A percentile compares a stretch with the other conserved stretches of the same genome.
Evolutionary conservation across 2,113 vertebrate species (phyloP).

Genomic region (Oxyura jamaicensis): DNA sequence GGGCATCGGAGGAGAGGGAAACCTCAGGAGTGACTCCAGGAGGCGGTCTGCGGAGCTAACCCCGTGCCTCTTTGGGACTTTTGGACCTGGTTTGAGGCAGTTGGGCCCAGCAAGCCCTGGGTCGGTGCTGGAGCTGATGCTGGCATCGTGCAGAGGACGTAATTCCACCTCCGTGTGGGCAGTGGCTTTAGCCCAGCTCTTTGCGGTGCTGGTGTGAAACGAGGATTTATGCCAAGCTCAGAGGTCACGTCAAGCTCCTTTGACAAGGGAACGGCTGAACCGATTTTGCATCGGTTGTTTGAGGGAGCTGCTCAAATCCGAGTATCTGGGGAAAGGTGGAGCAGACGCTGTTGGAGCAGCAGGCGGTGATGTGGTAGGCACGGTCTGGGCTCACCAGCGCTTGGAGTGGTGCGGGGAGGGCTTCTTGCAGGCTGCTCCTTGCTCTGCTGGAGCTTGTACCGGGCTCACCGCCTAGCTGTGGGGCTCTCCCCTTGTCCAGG

Average conservation of each 20-base stretch:
- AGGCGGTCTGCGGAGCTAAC: background rate
- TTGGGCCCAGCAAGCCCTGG: background rate
- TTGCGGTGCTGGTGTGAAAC: background rate
- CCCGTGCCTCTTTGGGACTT: background rate
- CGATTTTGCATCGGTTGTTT: background rate
- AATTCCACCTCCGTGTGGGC: fast-evolving
- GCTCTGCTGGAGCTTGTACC: background rate
- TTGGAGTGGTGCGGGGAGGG: background rate
- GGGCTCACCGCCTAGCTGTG: background rate
- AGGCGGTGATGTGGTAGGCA: background rate
- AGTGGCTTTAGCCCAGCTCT: background rate
- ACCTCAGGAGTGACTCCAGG: background rate
- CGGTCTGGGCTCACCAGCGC: background rate
- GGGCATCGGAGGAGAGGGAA: background rate
- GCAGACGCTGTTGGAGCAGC: background rate
- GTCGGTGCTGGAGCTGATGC: background rate
- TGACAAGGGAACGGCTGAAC: background rate
- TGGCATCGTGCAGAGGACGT: background rate
- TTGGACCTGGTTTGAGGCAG: background rate
- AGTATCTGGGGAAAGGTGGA: background rate
- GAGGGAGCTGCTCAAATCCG: background rate
- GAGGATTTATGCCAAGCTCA: background rate
- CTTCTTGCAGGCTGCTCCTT: background rate
- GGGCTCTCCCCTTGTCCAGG: background rate
- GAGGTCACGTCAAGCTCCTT: background rate